Percentiles rank a stretch among this genome's conserved stretches.
Evolutionary conservation across 2,888 invertebrate genomes (phyloP).

Genomic region (Pandemis heparana): DNA sequence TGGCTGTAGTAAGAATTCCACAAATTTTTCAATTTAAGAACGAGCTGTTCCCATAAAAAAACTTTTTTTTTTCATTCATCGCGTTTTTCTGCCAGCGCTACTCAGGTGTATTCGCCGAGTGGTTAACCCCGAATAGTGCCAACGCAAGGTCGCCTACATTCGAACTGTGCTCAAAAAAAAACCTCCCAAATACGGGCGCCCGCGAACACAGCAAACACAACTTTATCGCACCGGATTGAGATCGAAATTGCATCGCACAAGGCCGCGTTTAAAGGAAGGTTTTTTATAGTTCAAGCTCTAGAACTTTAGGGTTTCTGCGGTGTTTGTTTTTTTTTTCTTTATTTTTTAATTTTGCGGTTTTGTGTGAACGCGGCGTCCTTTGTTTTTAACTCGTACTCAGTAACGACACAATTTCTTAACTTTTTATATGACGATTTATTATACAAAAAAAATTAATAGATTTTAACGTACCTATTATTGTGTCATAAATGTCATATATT

Average conservation of each 20-base stretch:
- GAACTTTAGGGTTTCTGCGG: conserved; percentile 23
- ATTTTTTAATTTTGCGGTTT: background rate
- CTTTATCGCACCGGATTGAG: background rate
- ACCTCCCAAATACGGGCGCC: conserved; percentile 35
- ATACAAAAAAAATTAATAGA: too few relatives aligned
- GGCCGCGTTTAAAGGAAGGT: conserved; percentile 15
- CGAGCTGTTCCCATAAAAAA: background rate
- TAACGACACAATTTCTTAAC: too few relatives aligned
- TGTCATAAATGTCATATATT: too few relatives aligned
- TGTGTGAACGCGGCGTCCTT: background rate
- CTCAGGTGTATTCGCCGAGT: conserved; percentile 2
- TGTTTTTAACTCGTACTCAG: background rate
- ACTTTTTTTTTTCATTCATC: background rate
- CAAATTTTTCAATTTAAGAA: background rate
- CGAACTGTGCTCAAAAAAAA: conserved; percentile 31
- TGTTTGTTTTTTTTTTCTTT: background rate
- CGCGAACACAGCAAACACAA: background rate
- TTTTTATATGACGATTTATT: too few relatives aligned
- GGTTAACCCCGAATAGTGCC: conserved; percentile 36
- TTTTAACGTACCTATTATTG: too few relatives aligned
- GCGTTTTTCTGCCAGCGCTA: conserved; percentile 23
- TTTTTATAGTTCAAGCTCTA: conserved; percentile 30
- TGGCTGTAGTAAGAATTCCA: too few relatives aligned
- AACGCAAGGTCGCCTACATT: conserved; percentile 40
- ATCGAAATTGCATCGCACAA: background rate